A percentile compares a stretch with the other conserved stretches of the same genome.
phyloP scores from a whole-genome alignment of 2,888 invertebrate genomes.

The Hirtodrosophila trivittata region DNA sequence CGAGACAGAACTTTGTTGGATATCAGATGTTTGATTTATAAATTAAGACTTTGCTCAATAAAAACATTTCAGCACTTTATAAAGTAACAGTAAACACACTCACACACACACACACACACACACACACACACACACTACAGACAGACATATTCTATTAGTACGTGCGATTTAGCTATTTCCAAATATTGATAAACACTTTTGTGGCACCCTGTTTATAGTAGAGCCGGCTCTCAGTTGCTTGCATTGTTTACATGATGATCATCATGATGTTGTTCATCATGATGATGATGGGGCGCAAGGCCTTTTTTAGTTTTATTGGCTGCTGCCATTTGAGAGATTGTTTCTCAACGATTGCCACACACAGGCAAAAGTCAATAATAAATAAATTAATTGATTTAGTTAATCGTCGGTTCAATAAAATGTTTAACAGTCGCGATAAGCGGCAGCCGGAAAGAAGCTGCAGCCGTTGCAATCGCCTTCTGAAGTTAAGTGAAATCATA shows the following conservation, averaged over 20 bases:
- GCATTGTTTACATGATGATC: slow-evolving; percentile 51
- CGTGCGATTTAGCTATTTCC: too few relatives aligned
- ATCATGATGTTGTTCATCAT: slow-evolving; percentile 43
- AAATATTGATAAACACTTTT: too few relatives aligned
- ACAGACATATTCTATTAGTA: not conserved
- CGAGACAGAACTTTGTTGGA: too few relatives aligned
- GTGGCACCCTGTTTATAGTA: slow-evolving; percentile 38
- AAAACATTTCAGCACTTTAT: too few relatives aligned
- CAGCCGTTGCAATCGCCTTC: not conserved
- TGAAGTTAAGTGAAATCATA: slow-evolving; percentile 40
- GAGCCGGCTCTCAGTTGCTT: slow-evolving; percentile 47
- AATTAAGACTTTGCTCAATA: too few relatives aligned
- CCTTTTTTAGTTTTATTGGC: slow-evolving; percentile 54
- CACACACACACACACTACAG: not conserved
- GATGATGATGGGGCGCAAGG: slow-evolving; percentile 36
- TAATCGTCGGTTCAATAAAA: slow-evolving; percentile 56
- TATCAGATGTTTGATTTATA: too few relatives aligned
- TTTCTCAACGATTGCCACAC: slow-evolving; percentile 62
- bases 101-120: not conserved
- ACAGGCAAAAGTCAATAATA: slow-evolving; percentile 54
- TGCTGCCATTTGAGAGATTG: slow-evolving; percentile 63
- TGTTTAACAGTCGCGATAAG: slow-evolving; percentile 59
- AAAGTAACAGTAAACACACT: too few relatives aligned
- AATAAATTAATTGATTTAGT: slow-evolving; percentile 77
- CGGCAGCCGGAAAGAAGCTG: slow-evolving; percentile 31